phyloP scores from a whole-genome alignment of 2,888 invertebrate species.

The Danaus chrysippus region DNA sequence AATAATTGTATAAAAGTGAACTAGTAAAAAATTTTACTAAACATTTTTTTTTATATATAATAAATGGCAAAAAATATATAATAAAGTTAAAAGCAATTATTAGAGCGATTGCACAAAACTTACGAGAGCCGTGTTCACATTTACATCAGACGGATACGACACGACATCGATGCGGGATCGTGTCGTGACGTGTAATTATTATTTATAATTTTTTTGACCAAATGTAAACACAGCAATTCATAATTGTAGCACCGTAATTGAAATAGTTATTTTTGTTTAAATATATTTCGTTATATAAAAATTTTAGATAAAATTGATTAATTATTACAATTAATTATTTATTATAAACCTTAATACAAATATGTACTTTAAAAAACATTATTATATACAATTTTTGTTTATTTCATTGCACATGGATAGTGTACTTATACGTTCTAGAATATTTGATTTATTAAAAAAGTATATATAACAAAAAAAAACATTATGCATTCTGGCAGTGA shows the following conservation, averaged over 20 bases:
- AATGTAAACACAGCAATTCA: conserved; percentile 6
- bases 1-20: conserved; percentile 5
- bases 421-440: too few relatives aligned
- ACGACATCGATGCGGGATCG: not conserved
- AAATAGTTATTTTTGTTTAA: not conserved
- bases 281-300: conserved; percentile 1
- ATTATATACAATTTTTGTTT: too few relatives aligned
- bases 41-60: conserved; percentile 19
- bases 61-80: conserved; percentile 18
- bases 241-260: not conserved
- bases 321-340: not conserved
- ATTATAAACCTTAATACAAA: too few relatives aligned
- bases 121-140: conserved; percentile 12
- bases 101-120: conserved; percentile 23
- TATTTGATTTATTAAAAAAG: too few relatives aligned
- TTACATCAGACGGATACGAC: not conserved
- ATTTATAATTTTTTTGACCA: not conserved
- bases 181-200: not conserved
- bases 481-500: too few relatives aligned
- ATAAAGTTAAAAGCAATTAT: conserved; percentile 18
- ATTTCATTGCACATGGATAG: too few relatives aligned
- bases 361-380: too few relatives aligned
- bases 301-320: conserved; percentile 5
- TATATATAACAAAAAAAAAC: too few relatives aligned
- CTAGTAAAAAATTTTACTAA: conserved; percentile 15